A percentile compares a stretch with the other conserved stretches of the same genome.
phyloP scores from a whole-genome alignment of 35 echinoderm and acorn worm genomes.

The Chiridota heheva region DNA sequence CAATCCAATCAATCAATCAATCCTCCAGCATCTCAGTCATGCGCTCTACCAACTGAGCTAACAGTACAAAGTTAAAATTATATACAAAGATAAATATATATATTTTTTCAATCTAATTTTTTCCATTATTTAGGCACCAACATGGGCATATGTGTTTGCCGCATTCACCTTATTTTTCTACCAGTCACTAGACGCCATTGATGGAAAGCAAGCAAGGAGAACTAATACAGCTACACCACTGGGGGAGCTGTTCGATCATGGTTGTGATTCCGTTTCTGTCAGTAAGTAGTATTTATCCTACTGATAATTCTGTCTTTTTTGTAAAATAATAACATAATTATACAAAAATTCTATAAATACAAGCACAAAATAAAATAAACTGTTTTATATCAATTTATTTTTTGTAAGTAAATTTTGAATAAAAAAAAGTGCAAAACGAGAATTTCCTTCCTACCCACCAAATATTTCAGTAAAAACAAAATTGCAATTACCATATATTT shows the following conservation, averaged over 20 bases:
- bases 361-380: no score
- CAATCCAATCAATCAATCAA: no score
- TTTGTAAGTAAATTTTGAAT: background rate
- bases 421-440: no score
- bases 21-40: no score
- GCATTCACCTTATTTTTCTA: conserved; percentile 71
- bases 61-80: no score
- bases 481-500: no score
- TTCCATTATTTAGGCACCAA: conserved; percentile 58
- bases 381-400: background rate
- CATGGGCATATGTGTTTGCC: conserved; percentile 66
- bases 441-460: no score
- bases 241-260: conserved; percentile 97
- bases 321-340: background rate
- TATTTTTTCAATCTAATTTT: no score
- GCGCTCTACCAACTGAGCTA: no score
- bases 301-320: background rate
- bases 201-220: conserved; percentile 91
- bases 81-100: no score
- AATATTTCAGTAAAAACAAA: no score
- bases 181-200: conserved; percentile 89
- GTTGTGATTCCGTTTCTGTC: conserved; percentile 91
- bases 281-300: conserved; percentile 61
- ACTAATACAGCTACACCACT: conserved; percentile 81
- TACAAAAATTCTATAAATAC: no score